A percentile compares a stretch with the other conserved stretches of the same genome.
phyloP scores from a whole-genome alignment of 2,113 vertebrate species.

The Syngnathus scovelli region DNA sequence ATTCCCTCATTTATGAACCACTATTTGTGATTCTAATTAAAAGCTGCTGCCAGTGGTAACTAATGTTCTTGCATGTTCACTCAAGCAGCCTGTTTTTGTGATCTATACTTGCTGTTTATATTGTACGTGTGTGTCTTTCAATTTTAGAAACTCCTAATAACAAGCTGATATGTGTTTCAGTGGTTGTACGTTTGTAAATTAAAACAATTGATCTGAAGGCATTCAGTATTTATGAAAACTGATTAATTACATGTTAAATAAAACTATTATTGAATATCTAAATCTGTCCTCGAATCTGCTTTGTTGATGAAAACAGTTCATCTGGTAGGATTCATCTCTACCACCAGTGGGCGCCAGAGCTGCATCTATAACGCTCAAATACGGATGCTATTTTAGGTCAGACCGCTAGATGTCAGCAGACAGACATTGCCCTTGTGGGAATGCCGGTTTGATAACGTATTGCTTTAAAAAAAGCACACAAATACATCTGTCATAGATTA shows the following conservation, averaged over 20 bases:
- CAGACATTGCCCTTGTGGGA: background rate
- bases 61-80: slow-evolving; percentile 3
- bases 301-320: slow-evolving; percentile 9
- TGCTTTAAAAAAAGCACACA: background rate
- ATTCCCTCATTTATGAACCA: background rate
- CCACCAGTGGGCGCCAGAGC: slow-evolving; percentile 38
- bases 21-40: background rate
- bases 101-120: background rate
- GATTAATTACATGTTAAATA: background rate
- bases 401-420: slow-evolving; percentile 46
- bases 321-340: slow-evolving; percentile 4
- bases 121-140: background rate
- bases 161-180: background rate
- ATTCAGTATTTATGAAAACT: background rate
- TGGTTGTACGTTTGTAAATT: background rate
- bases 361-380: slow-evolving; percentile 12
- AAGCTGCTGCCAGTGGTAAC: background rate
- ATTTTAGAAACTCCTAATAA: background rate
- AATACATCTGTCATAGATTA: background rate
- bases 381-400: slow-evolving; percentile 2
- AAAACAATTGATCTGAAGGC: background rate
- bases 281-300: background rate
- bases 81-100: background rate
- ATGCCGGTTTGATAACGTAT: background rate
- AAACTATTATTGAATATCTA: background rate